These are phyloP conservation scores for Meleagris gallopavo DNA, from an alignment of 2,113 vertebrate genomes.

Conservation along the genomic window DNA sequence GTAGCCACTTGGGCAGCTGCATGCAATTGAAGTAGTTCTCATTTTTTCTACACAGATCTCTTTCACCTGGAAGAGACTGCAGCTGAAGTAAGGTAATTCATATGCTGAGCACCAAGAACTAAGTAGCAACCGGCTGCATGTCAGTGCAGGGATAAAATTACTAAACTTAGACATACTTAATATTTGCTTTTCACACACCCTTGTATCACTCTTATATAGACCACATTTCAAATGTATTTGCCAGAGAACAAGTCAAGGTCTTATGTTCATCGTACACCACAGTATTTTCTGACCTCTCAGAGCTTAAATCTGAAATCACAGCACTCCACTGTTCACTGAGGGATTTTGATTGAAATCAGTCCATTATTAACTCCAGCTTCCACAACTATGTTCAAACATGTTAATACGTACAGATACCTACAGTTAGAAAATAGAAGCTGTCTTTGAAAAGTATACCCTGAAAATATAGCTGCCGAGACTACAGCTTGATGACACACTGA, in stretches of 20 bases:
- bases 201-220: background rate
- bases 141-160: background rate
- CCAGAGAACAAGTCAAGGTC: background rate
- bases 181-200: slow-evolving; percentile 27
- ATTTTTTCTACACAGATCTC: background rate
- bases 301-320: slow-evolving; percentile 15
- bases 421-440: background rate
- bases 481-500: rapidly evolving
- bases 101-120: slow-evolving; percentile 10
- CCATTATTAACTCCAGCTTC: background rate
- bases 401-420: background rate
- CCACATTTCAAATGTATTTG: background rate
- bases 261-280: background rate
- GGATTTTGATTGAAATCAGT: background rate
- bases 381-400: background rate
- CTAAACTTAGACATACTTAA: slow-evolving; percentile 29
- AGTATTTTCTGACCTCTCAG: slow-evolving; percentile 27
- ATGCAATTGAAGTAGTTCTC: background rate
- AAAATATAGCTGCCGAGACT: background rate
- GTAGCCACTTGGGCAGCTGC: background rate
- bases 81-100: background rate
- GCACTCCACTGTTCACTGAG: background rate
- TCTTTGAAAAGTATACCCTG: background rate
- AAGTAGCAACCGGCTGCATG: slow-evolving; percentile 12
- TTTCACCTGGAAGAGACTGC: background rate